Percentiles rank a stretch among this genome's conserved stretches.
Conservation (phyloP, 1,140 invertebrate species). For the Thrips palmi region DNA sequence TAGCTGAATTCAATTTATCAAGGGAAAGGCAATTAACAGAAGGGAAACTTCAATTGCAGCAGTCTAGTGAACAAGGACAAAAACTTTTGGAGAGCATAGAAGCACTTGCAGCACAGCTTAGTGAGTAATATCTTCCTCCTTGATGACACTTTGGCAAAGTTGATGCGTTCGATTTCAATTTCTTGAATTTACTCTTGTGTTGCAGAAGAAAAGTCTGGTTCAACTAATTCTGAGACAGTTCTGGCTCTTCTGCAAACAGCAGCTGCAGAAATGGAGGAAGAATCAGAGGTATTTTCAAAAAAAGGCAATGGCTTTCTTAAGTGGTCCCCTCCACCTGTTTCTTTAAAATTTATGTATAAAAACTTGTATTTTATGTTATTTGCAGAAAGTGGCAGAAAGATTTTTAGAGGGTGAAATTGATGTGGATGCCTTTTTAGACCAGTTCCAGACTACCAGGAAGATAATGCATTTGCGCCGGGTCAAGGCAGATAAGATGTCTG, state of each 20-base stretch:
- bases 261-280: slow-evolving; percentile 71
- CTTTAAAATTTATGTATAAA: background rate
- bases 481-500: slow-evolving; percentile 19
- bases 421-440: slow-evolving; percentile 17
- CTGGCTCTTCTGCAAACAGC: slow-evolving; percentile 67
- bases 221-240: slow-evolving; percentile 42
- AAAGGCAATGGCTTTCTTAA: too few species aligned
- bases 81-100: slow-evolving; percentile 44
- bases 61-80: slow-evolving; percentile 47
- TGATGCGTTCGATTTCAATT: too few species aligned
- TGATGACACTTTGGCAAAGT: too few species aligned
- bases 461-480: slow-evolving; percentile 17
- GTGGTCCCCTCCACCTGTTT: too few species aligned
- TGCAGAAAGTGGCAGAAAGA: slow-evolving; percentile 41
- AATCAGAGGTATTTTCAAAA: slow-evolving; percentile 44
- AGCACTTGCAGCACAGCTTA: too few species aligned
- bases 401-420: slow-evolving; percentile 29
- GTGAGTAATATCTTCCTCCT: slow-evolving; percentile 12
- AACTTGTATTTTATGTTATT: slow-evolving; percentile 11
- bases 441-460: slow-evolving; percentile 14
- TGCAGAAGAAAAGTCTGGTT: slow-evolving; percentile 7
- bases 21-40: slow-evolving; percentile 63
- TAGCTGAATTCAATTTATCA: slow-evolving; percentile 72
- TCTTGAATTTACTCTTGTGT: background rate
- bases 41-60: slow-evolving; percentile 42